These are phyloP conservation scores for Numenius arquata DNA, from an alignment of 2,113 vertebrate species.

Conservation along the genomic window DNA sequence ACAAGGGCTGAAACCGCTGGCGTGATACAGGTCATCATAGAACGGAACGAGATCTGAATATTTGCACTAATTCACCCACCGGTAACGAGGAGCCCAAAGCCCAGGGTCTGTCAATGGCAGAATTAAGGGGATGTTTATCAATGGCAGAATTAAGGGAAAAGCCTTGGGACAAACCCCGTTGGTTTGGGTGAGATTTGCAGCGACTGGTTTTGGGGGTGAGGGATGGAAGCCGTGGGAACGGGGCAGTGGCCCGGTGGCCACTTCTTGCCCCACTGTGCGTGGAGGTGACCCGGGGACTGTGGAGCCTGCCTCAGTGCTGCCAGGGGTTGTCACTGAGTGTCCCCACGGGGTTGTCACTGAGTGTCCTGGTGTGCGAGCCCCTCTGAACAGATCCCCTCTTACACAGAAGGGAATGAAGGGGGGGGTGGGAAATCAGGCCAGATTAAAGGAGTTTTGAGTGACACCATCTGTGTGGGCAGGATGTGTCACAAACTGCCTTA, in stretches of 20 bases:
- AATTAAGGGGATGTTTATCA: too few species aligned
- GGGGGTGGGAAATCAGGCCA: not conserved
- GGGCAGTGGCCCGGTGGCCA: not conserved
- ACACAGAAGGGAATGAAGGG: not conserved
- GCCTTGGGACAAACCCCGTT: not conserved
- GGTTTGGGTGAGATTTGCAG: not conserved
- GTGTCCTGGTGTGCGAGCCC: not conserved
- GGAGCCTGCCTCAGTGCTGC: not conserved
- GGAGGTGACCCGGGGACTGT: accelerated
- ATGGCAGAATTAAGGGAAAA: not conserved
- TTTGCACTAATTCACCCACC: not conserved
- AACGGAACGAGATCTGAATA: not conserved
- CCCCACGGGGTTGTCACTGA: not conserved
- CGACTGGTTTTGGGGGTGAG: accelerated
- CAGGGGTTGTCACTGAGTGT: too few species aligned
- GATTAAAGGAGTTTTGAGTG: not conserved
- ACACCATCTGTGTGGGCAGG: not conserved
- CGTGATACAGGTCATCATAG: accelerated
- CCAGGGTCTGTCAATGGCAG: not conserved
- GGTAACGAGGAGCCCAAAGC: not conserved
- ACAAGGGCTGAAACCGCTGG: too few species aligned
- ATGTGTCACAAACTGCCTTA: not conserved
- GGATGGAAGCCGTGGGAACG: not conserved
- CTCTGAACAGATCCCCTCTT: not conserved
- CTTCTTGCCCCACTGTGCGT: accelerated